Evolutionary conservation across 1,140 invertebrate species (phyloP), one percentile per base, ranked within the genome.

Genomic region (Palaemon carinicauda): DNA sequence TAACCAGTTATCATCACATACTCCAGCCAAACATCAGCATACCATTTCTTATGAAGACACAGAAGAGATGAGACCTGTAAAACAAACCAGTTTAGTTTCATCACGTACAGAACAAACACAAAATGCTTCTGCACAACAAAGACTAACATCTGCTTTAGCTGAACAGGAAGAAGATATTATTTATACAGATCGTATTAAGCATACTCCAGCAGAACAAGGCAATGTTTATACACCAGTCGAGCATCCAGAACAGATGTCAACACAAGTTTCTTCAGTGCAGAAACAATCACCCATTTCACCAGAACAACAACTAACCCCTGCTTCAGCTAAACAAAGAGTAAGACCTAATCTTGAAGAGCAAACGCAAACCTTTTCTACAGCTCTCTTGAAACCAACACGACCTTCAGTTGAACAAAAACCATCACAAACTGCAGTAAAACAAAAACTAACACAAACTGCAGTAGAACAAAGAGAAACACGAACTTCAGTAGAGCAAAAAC

Each of bases 271-370:
- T 19, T 27, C 71, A 74, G 31, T 27, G 31, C n/a, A 80, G 21
- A 80, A 69, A 41, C 54, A 27, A 81, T 69, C 79, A 81, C 73
- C 78, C 53, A 53, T 56, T n/a, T 19, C 73, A 80, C 21, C 50
- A 75, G 78, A 87, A 14, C 53, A 56, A 74, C 54, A 82, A 75
- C n/a, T 52, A 65, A 24, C 33, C 21, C 33, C 31, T 75, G 19
- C 71, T 15, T 31, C 56, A 73, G 60, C 65, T 41, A 41, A 41
- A 41, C 41, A 41, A 19, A 65, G 53, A 71, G 41, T 12, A 7
- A 41, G 41, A 41, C 41, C 41, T 41, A 7, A 12, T 41, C 41
- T 41, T 41, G 41, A 41, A 41, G 41, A 41, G 41, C 41, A 4
- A 0, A 41, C 3, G 41, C 41, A 5, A 41, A 41, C 41, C 41